phyloP scores from a whole-genome alignment of 1,140 invertebrate species.

The Kradibia gibbosae region DNA sequence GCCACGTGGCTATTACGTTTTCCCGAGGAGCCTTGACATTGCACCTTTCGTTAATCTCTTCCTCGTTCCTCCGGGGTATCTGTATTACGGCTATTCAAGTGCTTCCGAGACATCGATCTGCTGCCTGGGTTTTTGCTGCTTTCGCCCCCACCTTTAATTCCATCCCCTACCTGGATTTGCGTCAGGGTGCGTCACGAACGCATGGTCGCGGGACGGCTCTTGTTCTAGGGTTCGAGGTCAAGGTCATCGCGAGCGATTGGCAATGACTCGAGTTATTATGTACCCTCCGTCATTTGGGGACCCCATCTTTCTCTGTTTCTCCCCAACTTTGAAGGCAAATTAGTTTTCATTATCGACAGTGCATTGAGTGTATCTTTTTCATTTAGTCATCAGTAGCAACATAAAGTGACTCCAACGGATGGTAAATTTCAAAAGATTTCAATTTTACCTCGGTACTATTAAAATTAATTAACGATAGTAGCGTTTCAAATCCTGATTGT shows the following conservation, averaged over 20 bases:
- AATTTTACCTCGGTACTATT: too few species aligned
- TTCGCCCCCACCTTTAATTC: too few species aligned
- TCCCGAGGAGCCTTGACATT: slow-evolving; percentile 37
- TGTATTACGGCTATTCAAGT: slow-evolving; percentile 37
- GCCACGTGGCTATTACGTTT: neutral
- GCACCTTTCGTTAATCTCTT: slow-evolving; percentile 1
- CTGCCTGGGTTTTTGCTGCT: too few species aligned
- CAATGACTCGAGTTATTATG: neutral
- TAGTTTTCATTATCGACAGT: too few species aligned
- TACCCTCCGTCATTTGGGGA: neutral
- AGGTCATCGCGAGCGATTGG: neutral
- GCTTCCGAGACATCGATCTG: slow-evolving; percentile 38
- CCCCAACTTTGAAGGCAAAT: too few species aligned
- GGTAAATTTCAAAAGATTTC: too few species aligned
- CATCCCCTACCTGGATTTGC: too few species aligned
- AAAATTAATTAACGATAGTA: too few species aligned
- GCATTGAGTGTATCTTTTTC: too few species aligned
- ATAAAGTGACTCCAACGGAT: too few species aligned
- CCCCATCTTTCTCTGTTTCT: neutral
- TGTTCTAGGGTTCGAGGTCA: slow-evolving; percentile 13
- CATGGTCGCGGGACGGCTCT: neutral
- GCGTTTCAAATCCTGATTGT: too few species aligned
- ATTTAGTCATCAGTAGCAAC: too few species aligned
- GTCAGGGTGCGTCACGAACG: slow-evolving; percentile 24
- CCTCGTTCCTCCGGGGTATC: neutral